phyloP scores from a whole-genome alignment of 1,140 invertebrate species.

The Nymphalis io region DNA sequence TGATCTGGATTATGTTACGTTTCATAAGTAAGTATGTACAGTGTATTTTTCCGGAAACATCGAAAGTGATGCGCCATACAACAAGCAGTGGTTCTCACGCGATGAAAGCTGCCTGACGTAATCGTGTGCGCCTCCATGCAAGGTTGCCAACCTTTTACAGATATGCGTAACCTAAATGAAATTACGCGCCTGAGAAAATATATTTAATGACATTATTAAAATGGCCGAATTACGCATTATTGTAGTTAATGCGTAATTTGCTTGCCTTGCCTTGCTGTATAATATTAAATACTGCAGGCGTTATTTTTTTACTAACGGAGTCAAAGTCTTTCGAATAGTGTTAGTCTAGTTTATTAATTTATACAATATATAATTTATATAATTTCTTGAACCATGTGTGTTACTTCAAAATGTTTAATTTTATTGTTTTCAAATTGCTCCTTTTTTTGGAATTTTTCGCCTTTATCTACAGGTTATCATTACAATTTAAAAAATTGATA shows the following conservation, averaged over 20 bases:
- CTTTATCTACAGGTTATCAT: no score
- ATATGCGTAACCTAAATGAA: constrained; percentile 34
- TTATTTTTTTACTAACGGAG: no score
- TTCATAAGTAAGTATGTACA: not conserved
- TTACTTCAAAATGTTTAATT: no score
- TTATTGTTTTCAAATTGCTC: no score
- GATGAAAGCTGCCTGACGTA: constrained; percentile 59
- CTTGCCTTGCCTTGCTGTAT: not conserved
- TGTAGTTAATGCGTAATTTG: no score
- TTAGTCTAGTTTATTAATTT: no score
- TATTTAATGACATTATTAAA: not conserved
- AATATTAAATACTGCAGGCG: not conserved
- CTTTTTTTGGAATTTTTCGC: no score
- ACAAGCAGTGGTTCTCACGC: constrained; percentile 57
- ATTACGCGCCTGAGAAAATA: constrained; percentile 16
- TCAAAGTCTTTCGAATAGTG: no score
- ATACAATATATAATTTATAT: no score
- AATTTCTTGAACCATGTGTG: no score
- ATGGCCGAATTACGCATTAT: not conserved
- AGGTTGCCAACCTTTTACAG: constrained; percentile 44
- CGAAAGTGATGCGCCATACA: constrained; percentile 55
- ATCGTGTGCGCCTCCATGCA: constrained; percentile 37
- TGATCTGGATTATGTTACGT: not conserved
- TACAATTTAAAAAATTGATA: no score
- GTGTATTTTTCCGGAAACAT: constrained; percentile 47